These are phyloP conservation scores for Urocyon cinereoargenteus DNA, from an alignment of 2,797 vertebrate genomes.

Conservation along the genomic window DNA sequence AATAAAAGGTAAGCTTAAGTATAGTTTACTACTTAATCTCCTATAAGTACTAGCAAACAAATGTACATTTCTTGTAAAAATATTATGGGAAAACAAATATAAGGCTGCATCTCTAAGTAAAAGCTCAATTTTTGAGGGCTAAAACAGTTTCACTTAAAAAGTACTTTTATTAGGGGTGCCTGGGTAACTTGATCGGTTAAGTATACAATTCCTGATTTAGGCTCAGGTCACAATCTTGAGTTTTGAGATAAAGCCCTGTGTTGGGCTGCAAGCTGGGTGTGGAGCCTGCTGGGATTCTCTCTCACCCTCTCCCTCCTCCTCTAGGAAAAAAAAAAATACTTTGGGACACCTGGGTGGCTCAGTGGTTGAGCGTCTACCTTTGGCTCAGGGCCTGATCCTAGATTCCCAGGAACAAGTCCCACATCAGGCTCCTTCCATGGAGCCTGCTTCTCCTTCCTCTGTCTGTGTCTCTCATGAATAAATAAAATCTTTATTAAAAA, in stretches of 20 bases:
- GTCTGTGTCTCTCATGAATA: too few relatives aligned
- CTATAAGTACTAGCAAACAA: not conserved
- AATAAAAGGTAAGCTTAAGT: slow-evolving; percentile 34
- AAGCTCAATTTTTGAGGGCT: not conserved
- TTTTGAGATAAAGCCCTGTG: not conserved
- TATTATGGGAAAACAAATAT: not conserved
- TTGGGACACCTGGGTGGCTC: too few relatives aligned
- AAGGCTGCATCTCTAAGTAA: not conserved
- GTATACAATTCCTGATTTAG: not conserved
- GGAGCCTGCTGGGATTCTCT: not conserved
- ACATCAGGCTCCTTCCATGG: too few relatives aligned
- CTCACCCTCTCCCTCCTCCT: not conserved
- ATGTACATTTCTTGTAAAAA: not conserved
- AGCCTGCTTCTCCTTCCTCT: too few relatives aligned
- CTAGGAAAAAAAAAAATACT: not conserved
- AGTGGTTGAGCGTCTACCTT: too few relatives aligned
- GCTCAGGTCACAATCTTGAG: not conserved
- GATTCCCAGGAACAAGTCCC: too few relatives aligned
- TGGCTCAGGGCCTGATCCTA: too few relatives aligned
- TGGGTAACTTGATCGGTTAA: not conserved
- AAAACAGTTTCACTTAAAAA: slow-evolving; percentile 21
- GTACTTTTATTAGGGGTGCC: not conserved
- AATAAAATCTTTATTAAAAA: not conserved
- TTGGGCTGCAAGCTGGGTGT: not conserved
- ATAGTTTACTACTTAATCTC: not conserved